phyloP scores from a whole-genome alignment of 2,797 vertebrate species.

The Paratrypauchen microcephalus region DNA sequence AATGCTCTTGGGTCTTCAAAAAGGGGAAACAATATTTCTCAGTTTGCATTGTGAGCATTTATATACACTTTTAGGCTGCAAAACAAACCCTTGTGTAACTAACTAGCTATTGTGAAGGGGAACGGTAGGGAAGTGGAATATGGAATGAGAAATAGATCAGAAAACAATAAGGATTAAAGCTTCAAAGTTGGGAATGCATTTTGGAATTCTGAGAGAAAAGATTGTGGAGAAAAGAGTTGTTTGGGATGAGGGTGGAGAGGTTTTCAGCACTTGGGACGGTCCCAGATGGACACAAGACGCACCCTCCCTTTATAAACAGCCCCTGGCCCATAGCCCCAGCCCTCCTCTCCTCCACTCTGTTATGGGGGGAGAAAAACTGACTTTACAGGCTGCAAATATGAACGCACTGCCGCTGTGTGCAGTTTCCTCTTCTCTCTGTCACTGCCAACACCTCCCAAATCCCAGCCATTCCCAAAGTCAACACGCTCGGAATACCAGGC shows the following conservation, averaged over 20 bases:
- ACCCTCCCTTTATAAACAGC: slow-evolving; percentile 75
- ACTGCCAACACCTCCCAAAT: slow-evolving; percentile 29
- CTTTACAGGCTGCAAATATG: slow-evolving; percentile 28
- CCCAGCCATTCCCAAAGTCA: slow-evolving; percentile 69
- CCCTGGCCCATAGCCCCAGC: slow-evolving; percentile 37
- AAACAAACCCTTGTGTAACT: neutral
- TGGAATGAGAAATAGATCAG: neutral
- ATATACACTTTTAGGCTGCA: neutral
- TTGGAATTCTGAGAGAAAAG: slow-evolving; percentile 26
- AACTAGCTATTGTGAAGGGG: neutral
- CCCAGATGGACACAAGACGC: slow-evolving; percentile 74
- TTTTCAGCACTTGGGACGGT: slow-evolving; percentile 70
- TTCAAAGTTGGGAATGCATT: slow-evolving; percentile 1
- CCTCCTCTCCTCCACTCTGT: slow-evolving; percentile 16
- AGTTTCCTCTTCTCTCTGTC: slow-evolving; percentile 26
- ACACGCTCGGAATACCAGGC: slow-evolving; percentile 67
- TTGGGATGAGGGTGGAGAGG: slow-evolving; percentile 73
- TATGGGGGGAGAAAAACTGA: slow-evolving; percentile 5
- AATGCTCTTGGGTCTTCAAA: neutral
- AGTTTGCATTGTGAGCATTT: slow-evolving; percentile 9
- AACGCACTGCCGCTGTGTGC: slow-evolving; percentile 44
- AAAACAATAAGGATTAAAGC: neutral
- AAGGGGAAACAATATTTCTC: slow-evolving; percentile 2
- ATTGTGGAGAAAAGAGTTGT: slow-evolving; percentile 43
- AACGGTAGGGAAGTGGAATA: neutral